Evolutionary conservation across 2,113 vertebrate genomes (phyloP).

Genomic region (Anolis sagrei): DNA sequence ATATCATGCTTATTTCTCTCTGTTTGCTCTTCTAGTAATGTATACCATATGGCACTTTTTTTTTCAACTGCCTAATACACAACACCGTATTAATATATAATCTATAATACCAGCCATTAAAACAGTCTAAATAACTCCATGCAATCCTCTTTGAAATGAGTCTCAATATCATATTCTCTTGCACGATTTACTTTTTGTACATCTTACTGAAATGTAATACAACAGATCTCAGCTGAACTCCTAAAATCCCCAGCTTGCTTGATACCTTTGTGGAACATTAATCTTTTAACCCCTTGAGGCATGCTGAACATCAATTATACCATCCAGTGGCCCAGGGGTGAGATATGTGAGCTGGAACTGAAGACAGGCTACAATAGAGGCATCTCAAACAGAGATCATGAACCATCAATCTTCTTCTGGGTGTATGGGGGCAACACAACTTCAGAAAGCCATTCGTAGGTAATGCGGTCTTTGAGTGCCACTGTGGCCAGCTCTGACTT

Average conservation of each 20-base stretch:
- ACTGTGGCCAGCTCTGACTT: slow-evolving; percentile 59
- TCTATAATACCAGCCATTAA: slow-evolving; percentile 13
- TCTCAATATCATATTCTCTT: neutral
- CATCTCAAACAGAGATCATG: slow-evolving; percentile 68
- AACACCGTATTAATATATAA: neutral
- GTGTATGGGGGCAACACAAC: slow-evolving; percentile 60
- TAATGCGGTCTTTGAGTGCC: slow-evolving; percentile 67
- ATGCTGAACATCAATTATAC: slow-evolving; percentile 82
- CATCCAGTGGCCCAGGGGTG: slow-evolving; percentile 71
- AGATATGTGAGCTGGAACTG: slow-evolving; percentile 76
- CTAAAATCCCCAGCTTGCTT: slow-evolving; percentile 53
- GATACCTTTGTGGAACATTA: slow-evolving; percentile 60
- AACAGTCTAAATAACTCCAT: neutral
- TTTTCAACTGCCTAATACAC: slow-evolving; percentile 21
- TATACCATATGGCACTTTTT: neutral
- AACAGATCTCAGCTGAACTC: slow-evolving; percentile 24
- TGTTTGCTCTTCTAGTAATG: neutral
- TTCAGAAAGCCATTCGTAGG: slow-evolving; percentile 67
- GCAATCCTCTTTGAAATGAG: slow-evolving; percentile 21
- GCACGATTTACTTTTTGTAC: slow-evolving; percentile 28
- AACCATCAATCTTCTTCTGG: slow-evolving; percentile 78
- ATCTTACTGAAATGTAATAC: slow-evolving; percentile 54
- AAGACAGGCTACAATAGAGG: slow-evolving; percentile 69
- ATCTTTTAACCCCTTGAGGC: slow-evolving; percentile 80
- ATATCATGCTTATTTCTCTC: neutral